Evolutionary conservation across 2,888 invertebrate genomes (phyloP).

Genomic region (Latrodectus hesperus): DNA sequence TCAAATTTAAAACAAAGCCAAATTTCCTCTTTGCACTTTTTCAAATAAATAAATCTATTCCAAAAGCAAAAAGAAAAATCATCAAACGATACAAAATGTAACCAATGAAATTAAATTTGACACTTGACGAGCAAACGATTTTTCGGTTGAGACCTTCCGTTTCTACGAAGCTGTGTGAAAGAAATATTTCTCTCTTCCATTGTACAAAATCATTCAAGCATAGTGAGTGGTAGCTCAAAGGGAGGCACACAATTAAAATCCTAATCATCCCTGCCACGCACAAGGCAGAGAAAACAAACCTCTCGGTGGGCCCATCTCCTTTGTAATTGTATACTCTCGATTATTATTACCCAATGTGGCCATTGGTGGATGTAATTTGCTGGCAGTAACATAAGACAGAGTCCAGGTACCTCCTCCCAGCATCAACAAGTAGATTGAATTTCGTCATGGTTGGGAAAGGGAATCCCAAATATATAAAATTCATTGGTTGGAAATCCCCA

Average conservation of each 20-base stretch:
- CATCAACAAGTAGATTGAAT: conserved; percentile 64
- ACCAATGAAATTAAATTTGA: background rate
- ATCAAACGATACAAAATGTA: no score
- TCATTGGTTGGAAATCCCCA: conserved; percentile 50
- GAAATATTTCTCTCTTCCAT: conserved; percentile 26
- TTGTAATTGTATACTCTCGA: conserved; percentile 43
- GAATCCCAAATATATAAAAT: conserved; percentile 38
- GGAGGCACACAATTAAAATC: conserved; percentile 52
- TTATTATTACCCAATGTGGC: conserved; percentile 38
- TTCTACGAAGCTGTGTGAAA: background rate
- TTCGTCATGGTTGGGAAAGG: conserved; percentile 10
- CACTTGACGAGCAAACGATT: background rate
- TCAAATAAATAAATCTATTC: no score
- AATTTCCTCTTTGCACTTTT: no score
- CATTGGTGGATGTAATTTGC: conserved; percentile 57
- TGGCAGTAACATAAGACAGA: conserved; percentile 47
- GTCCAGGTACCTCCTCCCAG: conserved; percentile 47
- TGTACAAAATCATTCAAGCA: conserved; percentile 25
- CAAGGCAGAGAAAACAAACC: conserved; percentile 12
- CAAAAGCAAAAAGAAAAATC: no score
- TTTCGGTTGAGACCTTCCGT: background rate
- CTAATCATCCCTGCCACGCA: conserved; percentile 46
- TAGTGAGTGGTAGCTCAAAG: background rate
- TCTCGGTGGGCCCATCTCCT: background rate
- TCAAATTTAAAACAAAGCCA: no score